phyloP scores from a whole-genome alignment of 2,797 vertebrate species.

The Pantherophis alleghaniensis region DNA sequence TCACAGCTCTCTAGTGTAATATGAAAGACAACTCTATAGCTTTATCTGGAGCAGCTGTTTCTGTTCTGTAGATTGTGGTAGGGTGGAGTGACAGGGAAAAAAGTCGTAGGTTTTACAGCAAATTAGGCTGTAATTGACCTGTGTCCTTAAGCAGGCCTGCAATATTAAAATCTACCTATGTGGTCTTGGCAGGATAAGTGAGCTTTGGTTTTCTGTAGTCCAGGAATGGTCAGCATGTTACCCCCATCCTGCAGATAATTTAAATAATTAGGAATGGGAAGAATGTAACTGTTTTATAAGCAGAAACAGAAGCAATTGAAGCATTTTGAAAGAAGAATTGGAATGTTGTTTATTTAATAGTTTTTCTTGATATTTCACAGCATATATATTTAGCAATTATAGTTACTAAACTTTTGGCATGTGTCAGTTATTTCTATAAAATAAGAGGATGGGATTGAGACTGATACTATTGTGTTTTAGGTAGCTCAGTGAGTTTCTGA shows the following conservation, averaged over 20 bases:
- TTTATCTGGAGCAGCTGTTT: slow-evolving; percentile 62
- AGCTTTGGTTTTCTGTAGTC: not conserved
- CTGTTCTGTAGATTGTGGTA: slow-evolving; percentile 30
- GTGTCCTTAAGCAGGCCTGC: slow-evolving; percentile 27
- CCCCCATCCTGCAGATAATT: not conserved
- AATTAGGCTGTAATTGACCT: slow-evolving; percentile 49
- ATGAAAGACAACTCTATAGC: slow-evolving; percentile 38
- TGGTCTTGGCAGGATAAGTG: not conserved
- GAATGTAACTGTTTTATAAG: not conserved
- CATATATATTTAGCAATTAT: not conserved
- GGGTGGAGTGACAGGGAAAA: not conserved
- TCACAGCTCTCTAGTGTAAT: slow-evolving; percentile 36
- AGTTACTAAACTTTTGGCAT: not conserved
- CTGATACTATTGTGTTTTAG: not conserved
- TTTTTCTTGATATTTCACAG: not conserved
- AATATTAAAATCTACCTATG: not conserved
- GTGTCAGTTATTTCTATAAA: not conserved
- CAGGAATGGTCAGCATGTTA: not conserved
- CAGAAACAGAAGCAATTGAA: not conserved
- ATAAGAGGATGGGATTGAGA: not conserved
- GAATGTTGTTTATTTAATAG: not conserved
- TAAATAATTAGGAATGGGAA: not conserved
- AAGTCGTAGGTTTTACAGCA: slow-evolving; percentile 34
- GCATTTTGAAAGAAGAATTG: not conserved
- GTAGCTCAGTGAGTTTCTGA: not conserved